Base-by-base conservation (phyloP, 2,888 invertebrate genomes). In the Luffia ferchaultella region DNA sequence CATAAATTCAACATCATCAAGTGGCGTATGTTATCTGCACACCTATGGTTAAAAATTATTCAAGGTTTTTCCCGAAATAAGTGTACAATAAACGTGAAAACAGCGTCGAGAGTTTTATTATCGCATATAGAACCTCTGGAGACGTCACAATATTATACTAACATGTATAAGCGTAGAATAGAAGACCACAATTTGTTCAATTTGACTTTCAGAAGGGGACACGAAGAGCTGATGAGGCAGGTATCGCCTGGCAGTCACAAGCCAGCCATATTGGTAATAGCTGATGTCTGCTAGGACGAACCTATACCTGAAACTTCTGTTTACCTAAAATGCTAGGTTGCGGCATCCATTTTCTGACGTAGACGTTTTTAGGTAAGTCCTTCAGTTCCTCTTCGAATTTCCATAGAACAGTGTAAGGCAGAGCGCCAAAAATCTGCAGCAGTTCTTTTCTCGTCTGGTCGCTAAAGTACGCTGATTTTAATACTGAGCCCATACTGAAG, bases 251-350 rank as follows among this genome's bases (percentile, higher is more conserved):
- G 12, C 5, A 30, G 30, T 30, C 12, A 12, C 12, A 30, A 12
- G 3, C 12, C 30, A 12, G 3, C 30, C 12, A 30, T 12, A 7
- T 12, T 30, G 30, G 30, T 30, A 12, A 7, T 3, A 30, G 30
- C 30, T 30, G 12, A 30, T 30, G 30, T 30, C 12, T 30, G 12
- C 12, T 12, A 30, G 3, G 30, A 30, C 30, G 12, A 30, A 30
- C 3, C 12, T 30, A 7, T 7, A 30, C 3, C 30, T 30, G 30
- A 30, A 30, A 30, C 3, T 30, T 12, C 16, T 17, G 2, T 50
- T 46, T 55, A 86, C 86, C 78, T 9, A 87, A 62, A 40, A 87
- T 68, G 55, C 85, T 82, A 15, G 77, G 62, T 55, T 87, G 87
- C 0, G 86, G 86, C 59, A 85, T 63, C 87, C 87, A 87, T 1